Evolutionary conservation across 2,113 vertebrate species (phyloP), one percentile per base, ranked within the genome.

Genomic region (Rhodinocichla rosea): DNA sequence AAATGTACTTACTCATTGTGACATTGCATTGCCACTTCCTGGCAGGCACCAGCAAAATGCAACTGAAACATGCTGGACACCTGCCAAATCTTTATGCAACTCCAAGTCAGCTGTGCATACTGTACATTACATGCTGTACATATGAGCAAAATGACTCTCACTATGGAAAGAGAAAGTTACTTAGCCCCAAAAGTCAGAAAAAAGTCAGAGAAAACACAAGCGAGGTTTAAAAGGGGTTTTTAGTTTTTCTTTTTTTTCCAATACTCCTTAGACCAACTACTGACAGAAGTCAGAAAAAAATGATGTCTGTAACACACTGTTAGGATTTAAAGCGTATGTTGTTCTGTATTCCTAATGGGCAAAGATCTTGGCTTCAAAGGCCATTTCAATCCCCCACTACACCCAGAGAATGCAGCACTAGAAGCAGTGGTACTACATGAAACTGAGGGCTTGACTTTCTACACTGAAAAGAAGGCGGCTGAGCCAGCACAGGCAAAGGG

Each of bases 11-110:
- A 76, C 9, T 82, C 45, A n/a, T 53, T 68, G 76, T 80, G 73
- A 69, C 60, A 77, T 6, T 67, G 64, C 90, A 56, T 59, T 70
- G 52, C 45, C 64, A 93, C 47, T 94, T 96, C 95, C 76, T 39
- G 90, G 79, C 71, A 95, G 65, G 11, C 27, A 50, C 37, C 17
- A 37, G 78, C 30, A 82, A 80, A 82, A 74, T 1, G 30, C 90
- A 80, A 86, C 40, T 2, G 5, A 74, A 95, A 81, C 59, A 39
- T 0, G 0, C 44, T 93, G 95, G 92, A 56, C 21, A 55, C 20
- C 32, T 60, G 93, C 94, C 94, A 97, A 90, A 62, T 8, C 24
- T 88, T 97, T 96, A 93, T 1, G 49, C 88, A 96, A 97, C 71
- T 26, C 71, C 74, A 59, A 35, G 59, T 62, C 82, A 85, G 89